Evolutionary conservation across 1,140 invertebrate species (phyloP), one percentile per base, ranked within the genome.

Genomic region (Apocrypta bakeri): DNA sequence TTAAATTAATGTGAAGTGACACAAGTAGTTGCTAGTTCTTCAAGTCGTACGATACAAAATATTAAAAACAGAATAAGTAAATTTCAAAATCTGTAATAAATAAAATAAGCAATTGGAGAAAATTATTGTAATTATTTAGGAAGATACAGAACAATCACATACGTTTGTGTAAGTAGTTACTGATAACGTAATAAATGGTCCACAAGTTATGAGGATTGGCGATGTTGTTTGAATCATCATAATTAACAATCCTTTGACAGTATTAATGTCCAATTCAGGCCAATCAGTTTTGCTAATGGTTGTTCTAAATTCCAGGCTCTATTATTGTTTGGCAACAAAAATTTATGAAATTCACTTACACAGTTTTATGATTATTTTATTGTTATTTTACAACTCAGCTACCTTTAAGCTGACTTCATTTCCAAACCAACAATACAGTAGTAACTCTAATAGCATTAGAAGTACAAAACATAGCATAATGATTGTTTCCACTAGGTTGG

Each of bases 371-470:
- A n/a, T n/a, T 37, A 29, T 4, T 24, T 24, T 1, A 29, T 3
- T 24, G 64, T 9, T 37, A 9, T 37, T 37, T n/a, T n/a, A n/a
- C n/a, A n/a, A n/a, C 33, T 37, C 33, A 68, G 9, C 27, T 72
- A 37, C 69, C 33, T 74, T 74, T 12, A 14, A 1, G 2, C 33
- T 74, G 37, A 74, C 29, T 29, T 74, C 42, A 37, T 74, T 74
- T 2, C 37, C 72, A 24, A 74, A 74, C n/a, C 33, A 74, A 27
- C 72, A 74, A 27, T 74, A 74, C 6, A 74, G 25, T 17, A 74
- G 48, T 12, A 74, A 48, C 48, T 74, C 37, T n/a, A 74, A 37
- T 7, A 74, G 17, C 37, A 56, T 56, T 2, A 1, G 24, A 25
- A 9, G 1, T 6, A 48, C 7, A n/a, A 48, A 74, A 12, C 40